A percentile compares a stretch with the other conserved stretches of the same genome.
Evolutionary conservation across 2,888 invertebrate genomes (phyloP).

Genomic region (Tachina fera): DNA sequence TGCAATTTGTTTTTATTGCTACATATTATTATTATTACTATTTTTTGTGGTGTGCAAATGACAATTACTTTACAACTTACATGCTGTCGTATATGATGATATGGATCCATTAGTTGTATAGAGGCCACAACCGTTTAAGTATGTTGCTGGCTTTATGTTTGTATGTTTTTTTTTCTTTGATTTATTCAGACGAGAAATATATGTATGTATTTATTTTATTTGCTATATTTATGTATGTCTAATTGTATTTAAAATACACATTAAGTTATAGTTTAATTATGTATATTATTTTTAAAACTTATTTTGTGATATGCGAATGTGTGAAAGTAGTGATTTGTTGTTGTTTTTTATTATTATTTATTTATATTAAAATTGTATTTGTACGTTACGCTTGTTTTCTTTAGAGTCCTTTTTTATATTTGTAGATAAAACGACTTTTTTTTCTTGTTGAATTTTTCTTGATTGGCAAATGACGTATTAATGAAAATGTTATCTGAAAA

Average conservation of each 20-base stretch:
- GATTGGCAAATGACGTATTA: slow-evolving; percentile 35
- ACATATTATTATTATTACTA: too few species aligned
- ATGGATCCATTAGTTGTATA: slow-evolving; percentile 78
- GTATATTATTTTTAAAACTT: slow-evolving; percentile 41
- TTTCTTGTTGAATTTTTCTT: slow-evolving; percentile 27
- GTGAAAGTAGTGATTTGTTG: slow-evolving; percentile 45
- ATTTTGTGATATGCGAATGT: slow-evolving; percentile 60
- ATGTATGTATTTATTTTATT: background rate
- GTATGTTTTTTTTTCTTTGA: slow-evolving; percentile 3
- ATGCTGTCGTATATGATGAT: slow-evolving; percentile 80
- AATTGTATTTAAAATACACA: slow-evolving; percentile 70
- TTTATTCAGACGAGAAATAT: slow-evolving; percentile 24
- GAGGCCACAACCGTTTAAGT: slow-evolving; percentile 58
- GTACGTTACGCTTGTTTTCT: slow-evolving; percentile 57
- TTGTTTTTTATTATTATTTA: background rate
- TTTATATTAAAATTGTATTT: slow-evolving; percentile 38
- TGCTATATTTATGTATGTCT: slow-evolving; percentile 36
- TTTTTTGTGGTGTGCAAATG: slow-evolving; percentile 27
- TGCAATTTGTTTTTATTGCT: slow-evolving; percentile 1
- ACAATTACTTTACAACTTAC: slow-evolving; percentile 73
- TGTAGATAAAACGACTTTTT: slow-evolving; percentile 40
- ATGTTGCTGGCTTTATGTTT: slow-evolving; percentile 40
- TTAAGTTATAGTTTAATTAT: slow-evolving; percentile 40
- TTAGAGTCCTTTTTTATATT: slow-evolving; percentile 60
- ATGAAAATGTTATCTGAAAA: slow-evolving; percentile 46